These are phyloP conservation scores for Anniella stebbinsi DNA, from an alignment of 2,797 vertebrate species.

Conservation along the genomic window DNA sequence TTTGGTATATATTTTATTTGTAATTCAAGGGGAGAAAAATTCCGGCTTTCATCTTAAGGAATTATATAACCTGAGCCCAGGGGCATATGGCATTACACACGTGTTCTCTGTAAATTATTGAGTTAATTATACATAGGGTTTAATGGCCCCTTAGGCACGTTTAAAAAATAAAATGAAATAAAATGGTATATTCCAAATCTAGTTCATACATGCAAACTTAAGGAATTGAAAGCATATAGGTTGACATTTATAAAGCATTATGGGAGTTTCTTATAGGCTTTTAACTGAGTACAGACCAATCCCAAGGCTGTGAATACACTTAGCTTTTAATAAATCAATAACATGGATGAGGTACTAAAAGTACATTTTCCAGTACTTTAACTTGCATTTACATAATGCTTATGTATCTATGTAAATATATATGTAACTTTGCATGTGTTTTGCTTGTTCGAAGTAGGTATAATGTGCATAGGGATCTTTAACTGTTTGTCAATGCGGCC, in stretches of 20 bases:
- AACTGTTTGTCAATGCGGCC: background rate
- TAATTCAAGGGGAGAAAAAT: background rate
- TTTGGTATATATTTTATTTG: background rate
- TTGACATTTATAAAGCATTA: background rate
- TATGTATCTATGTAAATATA: background rate
- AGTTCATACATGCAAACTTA: background rate
- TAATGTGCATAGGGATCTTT: background rate
- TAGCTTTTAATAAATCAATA: conserved; percentile 7
- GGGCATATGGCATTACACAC: background rate
- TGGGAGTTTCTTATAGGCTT: background rate
- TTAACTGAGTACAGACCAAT: background rate
- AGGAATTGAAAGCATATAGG: background rate
- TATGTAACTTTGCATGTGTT: background rate
- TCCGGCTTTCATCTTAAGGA: background rate
- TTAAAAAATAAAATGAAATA: background rate
- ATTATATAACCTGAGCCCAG: background rate
- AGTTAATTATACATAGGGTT: no score
- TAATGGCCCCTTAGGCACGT: background rate
- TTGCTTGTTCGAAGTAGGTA: background rate
- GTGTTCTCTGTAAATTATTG: background rate
- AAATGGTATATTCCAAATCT: background rate
- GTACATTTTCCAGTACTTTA: background rate
- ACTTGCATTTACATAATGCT: background rate
- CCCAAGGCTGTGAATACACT: background rate
- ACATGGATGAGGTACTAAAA: background rate